These are phyloP conservation scores for Bathynomus jamesi DNA, from an alignment of 1,140 invertebrate species.

Conservation along the genomic window DNA sequence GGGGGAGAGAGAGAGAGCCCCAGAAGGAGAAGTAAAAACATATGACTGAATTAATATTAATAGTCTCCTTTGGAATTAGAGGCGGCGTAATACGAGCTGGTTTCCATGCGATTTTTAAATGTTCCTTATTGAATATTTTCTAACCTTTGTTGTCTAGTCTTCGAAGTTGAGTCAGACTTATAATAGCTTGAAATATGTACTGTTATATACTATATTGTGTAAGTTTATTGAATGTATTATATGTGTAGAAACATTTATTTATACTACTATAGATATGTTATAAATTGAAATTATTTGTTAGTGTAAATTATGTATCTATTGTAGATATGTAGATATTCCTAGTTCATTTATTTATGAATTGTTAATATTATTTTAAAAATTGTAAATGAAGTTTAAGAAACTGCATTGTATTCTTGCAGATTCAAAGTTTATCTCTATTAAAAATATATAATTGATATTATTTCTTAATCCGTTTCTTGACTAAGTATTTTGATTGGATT, in stretches of 20 bases:
- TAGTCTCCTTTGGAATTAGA: too few species aligned
- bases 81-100: too few species aligned
- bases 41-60: too few species aligned
- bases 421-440: slow-evolving; percentile 1
- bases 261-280: background rate
- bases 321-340: background rate
- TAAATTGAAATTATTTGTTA: background rate
- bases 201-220: background rate
- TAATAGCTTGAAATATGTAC: background rate
- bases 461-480: too few species aligned
- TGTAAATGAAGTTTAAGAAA: background rate
- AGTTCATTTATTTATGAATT: background rate
- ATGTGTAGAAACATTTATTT: background rate
- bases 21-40: too few species aligned
- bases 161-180: background rate
- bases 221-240: background rate
- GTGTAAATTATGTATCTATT: background rate
- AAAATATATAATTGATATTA: too few species aligned
- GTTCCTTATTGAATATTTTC: too few species aligned
- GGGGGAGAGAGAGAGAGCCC: too few species aligned
- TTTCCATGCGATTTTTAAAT: too few species aligned
- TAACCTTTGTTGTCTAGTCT: background rate
- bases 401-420: background rate
- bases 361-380: background rate
- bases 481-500: too few species aligned